A percentile compares a stretch with the other conserved stretches of the same genome.
phyloP scores from a whole-genome alignment of 2,113 vertebrate genomes.

The Phaethon lepturus region DNA sequence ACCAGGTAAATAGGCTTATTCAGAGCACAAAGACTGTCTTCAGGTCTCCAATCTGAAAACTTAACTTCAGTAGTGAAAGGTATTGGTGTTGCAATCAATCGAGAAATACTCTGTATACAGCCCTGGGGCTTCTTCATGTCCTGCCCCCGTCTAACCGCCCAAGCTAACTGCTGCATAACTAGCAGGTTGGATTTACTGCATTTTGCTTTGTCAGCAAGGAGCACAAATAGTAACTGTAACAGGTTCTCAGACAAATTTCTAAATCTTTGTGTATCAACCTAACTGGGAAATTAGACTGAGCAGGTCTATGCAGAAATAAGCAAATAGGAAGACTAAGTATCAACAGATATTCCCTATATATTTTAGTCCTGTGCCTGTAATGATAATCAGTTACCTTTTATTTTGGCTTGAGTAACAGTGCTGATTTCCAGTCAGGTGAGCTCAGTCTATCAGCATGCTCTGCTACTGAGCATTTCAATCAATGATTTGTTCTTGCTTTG shows the following conservation, averaged over 20 bases:
- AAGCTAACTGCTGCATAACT: neutral
- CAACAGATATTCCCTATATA: neutral
- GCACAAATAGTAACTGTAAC: accelerated
- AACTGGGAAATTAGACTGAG: neutral
- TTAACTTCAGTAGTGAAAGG: neutral
- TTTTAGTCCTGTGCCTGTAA: neutral
- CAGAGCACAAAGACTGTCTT: neutral
- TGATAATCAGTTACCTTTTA: neutral
- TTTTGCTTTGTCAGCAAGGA: neutral
- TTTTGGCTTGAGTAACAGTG: neutral
- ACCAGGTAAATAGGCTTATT: neutral
- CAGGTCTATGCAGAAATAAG: neutral
- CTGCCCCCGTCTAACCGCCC: neutral
- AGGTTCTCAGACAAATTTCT: neutral
- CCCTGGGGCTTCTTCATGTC: neutral
- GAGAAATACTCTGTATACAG: neutral
- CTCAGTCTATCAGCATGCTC: neutral
- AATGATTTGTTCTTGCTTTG: neutral
- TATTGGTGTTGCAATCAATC: neutral
- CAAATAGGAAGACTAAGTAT: neutral
- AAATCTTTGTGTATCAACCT: neutral
- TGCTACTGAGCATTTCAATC: neutral
- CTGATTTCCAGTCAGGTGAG: neutral
- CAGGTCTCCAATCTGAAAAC: neutral
- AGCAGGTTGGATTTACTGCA: neutral